Conservation (phyloP, 2,113 vertebrate genomes). For the Porphyrio hochstetteri region DNA sequence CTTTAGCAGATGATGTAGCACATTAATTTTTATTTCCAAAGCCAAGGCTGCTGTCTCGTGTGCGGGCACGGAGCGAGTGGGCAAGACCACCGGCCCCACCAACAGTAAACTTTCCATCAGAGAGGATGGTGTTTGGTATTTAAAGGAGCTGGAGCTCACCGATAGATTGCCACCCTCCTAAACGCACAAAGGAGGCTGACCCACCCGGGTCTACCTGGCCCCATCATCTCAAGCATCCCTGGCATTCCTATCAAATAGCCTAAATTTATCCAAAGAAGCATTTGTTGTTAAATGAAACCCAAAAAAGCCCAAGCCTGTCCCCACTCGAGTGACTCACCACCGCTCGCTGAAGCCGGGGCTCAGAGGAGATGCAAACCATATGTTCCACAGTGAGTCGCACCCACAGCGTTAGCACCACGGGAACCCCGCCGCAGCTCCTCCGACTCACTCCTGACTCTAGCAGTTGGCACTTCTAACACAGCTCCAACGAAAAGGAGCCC, state of each 20-base stretch:
- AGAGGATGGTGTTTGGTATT: neutral
- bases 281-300: neutral
- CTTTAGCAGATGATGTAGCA: neutral
- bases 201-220: neutral
- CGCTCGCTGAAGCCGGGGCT: neutral
- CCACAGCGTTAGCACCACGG: fast-evolving
- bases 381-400: neutral
- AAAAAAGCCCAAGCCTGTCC: neutral
- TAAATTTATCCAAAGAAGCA: neutral
- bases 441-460: neutral
- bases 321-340: neutral
- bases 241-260: neutral
- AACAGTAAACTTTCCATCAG: neutral
- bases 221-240: neutral
- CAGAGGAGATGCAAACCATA: neutral
- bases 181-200: neutral
- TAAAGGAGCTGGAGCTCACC: neutral
- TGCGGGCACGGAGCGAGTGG: neutral
- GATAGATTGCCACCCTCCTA: neutral
- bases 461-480: neutral
- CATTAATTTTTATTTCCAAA: neutral
- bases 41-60: neutral
- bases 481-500: neutral
- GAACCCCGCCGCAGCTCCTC: neutral
- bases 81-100: neutral